Percentiles rank a stretch among this genome's conserved stretches.
Conservation (phyloP, 2,888 invertebrate species). For the Lasioglossum morio region DNA sequence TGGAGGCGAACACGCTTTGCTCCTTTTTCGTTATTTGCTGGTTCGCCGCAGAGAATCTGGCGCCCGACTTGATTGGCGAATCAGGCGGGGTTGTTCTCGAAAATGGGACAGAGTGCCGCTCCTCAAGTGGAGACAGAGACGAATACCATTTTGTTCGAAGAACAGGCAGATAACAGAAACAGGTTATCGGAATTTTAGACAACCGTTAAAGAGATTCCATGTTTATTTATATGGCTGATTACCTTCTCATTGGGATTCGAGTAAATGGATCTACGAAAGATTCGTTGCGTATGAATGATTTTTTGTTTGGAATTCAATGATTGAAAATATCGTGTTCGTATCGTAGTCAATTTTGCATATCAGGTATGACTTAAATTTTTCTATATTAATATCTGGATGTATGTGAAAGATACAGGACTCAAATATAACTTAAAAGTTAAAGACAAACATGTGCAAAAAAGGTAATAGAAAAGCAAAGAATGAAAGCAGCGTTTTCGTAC, state of each 20-base stretch:
- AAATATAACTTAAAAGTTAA: too few relatives aligned
- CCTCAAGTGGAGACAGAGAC: not conserved
- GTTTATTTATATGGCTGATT: not conserved
- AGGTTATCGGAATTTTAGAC: not conserved
- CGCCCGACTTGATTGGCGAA: not conserved
- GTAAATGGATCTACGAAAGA: not conserved
- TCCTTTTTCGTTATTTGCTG: not conserved
- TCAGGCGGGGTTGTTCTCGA: not conserved
- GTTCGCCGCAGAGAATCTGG: not conserved
- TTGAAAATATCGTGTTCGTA: not conserved
- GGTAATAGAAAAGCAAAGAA: not conserved
- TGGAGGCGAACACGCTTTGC: not conserved
- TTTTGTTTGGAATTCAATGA: not conserved
- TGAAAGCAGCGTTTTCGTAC: not conserved
- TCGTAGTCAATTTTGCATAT: not conserved
- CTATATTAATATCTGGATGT: too few relatives aligned
- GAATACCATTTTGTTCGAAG: not conserved
- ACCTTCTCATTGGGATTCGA: not conserved
- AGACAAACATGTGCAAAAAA: too few relatives aligned
- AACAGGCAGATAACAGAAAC: not conserved
- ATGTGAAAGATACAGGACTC: too few relatives aligned
- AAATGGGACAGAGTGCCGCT: not conserved
- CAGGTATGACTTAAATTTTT: not conserved
- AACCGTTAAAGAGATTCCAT: not conserved
- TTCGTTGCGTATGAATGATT: not conserved